Conservation (phyloP, 2,797 vertebrate genomes). For the Pseudotriccus pelzelni region DNA sequence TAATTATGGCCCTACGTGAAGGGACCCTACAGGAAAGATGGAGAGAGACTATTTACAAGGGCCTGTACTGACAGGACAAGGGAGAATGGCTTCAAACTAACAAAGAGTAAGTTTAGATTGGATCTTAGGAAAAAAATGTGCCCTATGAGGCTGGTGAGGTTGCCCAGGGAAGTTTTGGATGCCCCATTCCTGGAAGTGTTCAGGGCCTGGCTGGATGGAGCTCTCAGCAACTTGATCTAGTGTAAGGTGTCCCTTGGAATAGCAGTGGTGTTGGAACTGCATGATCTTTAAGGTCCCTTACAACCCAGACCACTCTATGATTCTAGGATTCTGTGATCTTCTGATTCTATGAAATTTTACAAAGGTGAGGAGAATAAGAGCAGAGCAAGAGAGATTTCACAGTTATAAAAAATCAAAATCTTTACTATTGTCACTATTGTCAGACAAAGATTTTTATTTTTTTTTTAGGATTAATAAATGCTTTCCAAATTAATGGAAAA, state of each 20-base stretch:
- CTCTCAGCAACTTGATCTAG: fast-evolving
- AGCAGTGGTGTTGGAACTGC: background rate
- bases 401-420: background rate
- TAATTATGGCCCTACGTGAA: no score
- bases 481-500: conserved; percentile 13
- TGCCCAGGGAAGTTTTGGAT: background rate
- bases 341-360: background rate
- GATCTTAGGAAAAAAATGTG: background rate
- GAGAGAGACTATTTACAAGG: background rate
- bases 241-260: background rate
- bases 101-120: background rate
- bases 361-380: background rate
- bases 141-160: fast-evolving
- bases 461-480: background rate
- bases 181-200: fast-evolving
- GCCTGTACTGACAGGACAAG: background rate
- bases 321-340: background rate
- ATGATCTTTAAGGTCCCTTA: no score
- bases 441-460: background rate
- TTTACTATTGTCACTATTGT: background rate
- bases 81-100: background rate
- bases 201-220: fast-evolving
- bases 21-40: background rate
- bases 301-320: background rate
- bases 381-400: background rate